Conservation (phyloP, 53 echinoderm and acorn worm species). For the Patiria pectinifera region DNA sequence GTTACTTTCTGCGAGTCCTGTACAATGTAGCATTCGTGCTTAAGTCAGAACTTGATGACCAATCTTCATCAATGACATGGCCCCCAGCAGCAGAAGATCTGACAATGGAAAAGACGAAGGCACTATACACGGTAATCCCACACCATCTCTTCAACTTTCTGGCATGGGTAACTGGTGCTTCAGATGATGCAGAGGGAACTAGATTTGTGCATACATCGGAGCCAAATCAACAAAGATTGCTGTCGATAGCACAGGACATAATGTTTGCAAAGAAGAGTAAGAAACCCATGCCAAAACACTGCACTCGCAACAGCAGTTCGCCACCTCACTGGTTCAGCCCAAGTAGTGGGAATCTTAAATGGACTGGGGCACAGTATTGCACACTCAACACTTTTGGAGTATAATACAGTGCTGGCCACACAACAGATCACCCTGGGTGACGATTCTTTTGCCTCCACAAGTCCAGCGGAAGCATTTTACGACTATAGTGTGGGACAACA, state of each 20-base stretch:
- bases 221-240: slow-evolving; percentile 18
- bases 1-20: background rate
- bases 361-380: slow-evolving; percentile 53
- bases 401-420: slow-evolving; percentile 50
- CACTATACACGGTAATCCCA: slow-evolving; percentile 37
- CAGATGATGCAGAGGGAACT: slow-evolving; percentile 38
- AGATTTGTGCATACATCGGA: slow-evolving; percentile 11
- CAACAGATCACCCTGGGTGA: slow-evolving; percentile 22
- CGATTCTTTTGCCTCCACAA: slow-evolving; percentile 4
- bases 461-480: background rate
- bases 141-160: slow-evolving; percentile 50
- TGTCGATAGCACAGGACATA: slow-evolving; percentile 41
- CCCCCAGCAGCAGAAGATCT: slow-evolving; percentile 52
- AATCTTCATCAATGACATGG: slow-evolving; percentile 29
- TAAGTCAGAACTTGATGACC: background rate
- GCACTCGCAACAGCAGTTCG: slow-evolving; percentile 60
- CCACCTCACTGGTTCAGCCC: slow-evolving; percentile 53
- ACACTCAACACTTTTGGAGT: slow-evolving; percentile 24
- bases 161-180: slow-evolving; percentile 46
- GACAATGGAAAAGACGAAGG: slow-evolving; percentile 41
- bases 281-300: slow-evolving; percentile 54
- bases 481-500: slow-evolving; percentile 5
- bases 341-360: slow-evolving; percentile 51
- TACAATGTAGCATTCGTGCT: background rate
- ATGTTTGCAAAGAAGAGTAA: slow-evolving; percentile 43